Evolutionary conservation across 2,888 invertebrate genomes (phyloP).

Genomic region (Eupithecia insigniata): DNA sequence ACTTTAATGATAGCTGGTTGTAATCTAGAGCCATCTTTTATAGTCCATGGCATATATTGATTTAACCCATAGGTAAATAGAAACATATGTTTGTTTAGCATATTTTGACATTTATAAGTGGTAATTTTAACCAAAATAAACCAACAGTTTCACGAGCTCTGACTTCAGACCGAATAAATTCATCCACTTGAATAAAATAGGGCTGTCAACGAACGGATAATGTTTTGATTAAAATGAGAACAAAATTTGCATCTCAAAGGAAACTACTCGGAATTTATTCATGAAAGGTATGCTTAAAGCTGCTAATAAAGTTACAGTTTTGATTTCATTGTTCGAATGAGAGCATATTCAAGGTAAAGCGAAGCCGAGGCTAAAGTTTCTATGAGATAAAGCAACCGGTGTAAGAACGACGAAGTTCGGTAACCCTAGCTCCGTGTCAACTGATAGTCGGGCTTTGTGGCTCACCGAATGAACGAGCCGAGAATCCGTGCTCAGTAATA

Average conservation of each 20-base stretch:
- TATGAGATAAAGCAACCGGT: slow-evolving; percentile 27
- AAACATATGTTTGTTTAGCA: neutral
- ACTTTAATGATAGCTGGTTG: slow-evolving; percentile 2
- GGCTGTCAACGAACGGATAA: slow-evolving; percentile 53
- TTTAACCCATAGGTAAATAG: slow-evolving; percentile 1
- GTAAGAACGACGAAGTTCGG: slow-evolving; percentile 36
- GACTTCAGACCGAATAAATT: slow-evolving; percentile 26
- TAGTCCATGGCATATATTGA: neutral
- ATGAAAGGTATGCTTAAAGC: slow-evolving; percentile 44
- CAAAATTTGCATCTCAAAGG: slow-evolving; percentile 66
- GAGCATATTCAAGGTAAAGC: slow-evolving; percentile 28
- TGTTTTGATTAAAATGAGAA: slow-evolving; percentile 67
- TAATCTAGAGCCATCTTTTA: neutral
- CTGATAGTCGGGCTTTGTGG: slow-evolving; percentile 73
- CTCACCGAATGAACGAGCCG: slow-evolving; percentile 70
- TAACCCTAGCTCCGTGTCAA: slow-evolving; percentile 65
- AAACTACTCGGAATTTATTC: slow-evolving; percentile 62
- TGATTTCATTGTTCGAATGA: slow-evolving; percentile 49
- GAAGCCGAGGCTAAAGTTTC: slow-evolving; percentile 23
- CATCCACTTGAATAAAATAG: slow-evolving; percentile 38
- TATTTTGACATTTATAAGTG: neutral
- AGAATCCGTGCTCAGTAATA: slow-evolving; percentile 71
- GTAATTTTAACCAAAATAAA: slow-evolving; percentile 21
- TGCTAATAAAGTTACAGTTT: slow-evolving; percentile 53
- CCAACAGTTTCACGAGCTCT: slow-evolving; percentile 23